Evolutionary conservation across 2,888 invertebrate genomes (phyloP).

Genomic region (Oxyteleia sp.): DNA sequence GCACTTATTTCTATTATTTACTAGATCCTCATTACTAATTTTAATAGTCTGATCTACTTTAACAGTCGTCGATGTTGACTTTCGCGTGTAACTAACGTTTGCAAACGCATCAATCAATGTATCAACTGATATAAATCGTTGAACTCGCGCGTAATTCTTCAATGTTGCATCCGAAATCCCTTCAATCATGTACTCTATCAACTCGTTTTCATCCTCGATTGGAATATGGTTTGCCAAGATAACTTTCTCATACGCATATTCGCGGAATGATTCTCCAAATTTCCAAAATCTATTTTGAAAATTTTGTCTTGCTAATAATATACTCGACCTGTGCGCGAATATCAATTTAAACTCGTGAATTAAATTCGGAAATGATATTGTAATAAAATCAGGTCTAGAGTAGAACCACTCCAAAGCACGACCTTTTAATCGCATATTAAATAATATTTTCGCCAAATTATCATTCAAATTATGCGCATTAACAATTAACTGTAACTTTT

Average conservation of each 20-base stretch:
- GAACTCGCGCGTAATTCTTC: constrained; percentile 16
- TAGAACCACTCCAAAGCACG: no score
- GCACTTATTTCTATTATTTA: neutral
- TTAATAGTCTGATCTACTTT: neutral
- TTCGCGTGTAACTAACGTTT: no score
- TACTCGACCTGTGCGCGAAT: no score
- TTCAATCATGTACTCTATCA: neutral
- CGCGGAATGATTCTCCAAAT: constrained; percentile 10
- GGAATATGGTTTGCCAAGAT: constrained; percentile 13
- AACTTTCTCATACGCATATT: constrained; percentile 5
- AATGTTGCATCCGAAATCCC: constrained; percentile 8
- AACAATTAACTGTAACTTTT: no score
- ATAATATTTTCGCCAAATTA: no score
- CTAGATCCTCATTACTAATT: neutral
- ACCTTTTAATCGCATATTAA: no score
- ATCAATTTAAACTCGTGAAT: no score
- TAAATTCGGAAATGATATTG: no score
- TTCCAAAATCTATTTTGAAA: constrained; percentile 18
- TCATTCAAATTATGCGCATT: no score
- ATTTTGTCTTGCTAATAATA: no score
- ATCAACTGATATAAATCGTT: neutral
- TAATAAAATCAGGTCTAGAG: no score
- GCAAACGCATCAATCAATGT: neutral
- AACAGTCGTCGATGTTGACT: no score
- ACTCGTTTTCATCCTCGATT: neutral